Conservation (phyloP, 2,888 invertebrate genomes). For the Leucoptera coffeella region DNA sequence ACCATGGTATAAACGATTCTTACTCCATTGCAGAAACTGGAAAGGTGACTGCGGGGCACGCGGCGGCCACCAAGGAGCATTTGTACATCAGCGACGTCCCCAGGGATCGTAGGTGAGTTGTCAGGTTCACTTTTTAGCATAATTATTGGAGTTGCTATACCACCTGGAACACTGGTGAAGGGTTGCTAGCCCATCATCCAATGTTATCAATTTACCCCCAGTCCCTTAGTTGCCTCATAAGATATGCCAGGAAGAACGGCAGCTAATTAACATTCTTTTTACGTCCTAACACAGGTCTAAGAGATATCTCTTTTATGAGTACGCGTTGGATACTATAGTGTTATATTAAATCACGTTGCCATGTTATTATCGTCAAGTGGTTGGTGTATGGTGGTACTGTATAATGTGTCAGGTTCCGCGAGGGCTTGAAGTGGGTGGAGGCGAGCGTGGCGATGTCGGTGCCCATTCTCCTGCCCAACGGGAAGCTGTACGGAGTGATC, state of each 20-base stretch:
- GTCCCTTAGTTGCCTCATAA: too few species aligned
- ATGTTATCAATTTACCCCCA: too few species aligned
- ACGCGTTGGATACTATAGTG: too few species aligned
- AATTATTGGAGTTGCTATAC: too few species aligned
- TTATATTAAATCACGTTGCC: conserved; percentile 50
- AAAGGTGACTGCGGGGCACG: conserved; percentile 51
- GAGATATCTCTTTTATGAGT: too few species aligned
- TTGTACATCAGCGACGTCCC: conserved; percentile 49
- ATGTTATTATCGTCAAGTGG: conserved; percentile 55
- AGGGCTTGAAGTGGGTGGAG: conserved; percentile 50
- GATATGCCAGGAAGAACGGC: too few species aligned
- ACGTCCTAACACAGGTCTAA: too few species aligned
- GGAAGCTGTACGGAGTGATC: conserved; percentile 52
- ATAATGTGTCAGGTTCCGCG: conserved; percentile 43
- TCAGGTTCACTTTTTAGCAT: too few species aligned
- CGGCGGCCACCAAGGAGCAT: conserved; percentile 48
- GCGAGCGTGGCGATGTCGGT: conserved; percentile 54
- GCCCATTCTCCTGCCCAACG: conserved; percentile 54
- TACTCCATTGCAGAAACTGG: too few species aligned
- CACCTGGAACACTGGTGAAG: conserved; percentile 50
- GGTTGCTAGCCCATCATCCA: too few species aligned
- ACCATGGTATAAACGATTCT: too few species aligned
- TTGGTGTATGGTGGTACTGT: conserved; percentile 24
- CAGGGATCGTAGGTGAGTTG: conserved; percentile 41
- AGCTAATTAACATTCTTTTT: too few species aligned